Conservation (phyloP, 2,113 vertebrate species). For the Telmatochromis sp. region DNA sequence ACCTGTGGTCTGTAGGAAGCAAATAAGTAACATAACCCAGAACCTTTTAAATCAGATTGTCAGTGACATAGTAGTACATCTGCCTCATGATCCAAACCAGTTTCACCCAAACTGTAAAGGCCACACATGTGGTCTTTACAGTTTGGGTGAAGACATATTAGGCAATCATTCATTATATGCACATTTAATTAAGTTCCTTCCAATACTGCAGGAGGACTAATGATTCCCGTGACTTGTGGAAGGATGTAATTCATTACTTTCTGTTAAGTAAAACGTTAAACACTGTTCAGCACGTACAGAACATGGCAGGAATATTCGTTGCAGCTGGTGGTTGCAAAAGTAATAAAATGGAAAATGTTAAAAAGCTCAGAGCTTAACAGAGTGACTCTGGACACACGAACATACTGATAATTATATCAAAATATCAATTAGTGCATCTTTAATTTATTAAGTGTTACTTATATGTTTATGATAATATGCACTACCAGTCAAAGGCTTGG, state of each 20-base stretch:
- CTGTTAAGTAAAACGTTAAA: not conserved
- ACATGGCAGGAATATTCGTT: fast-evolving
- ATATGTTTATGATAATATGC: not conserved
- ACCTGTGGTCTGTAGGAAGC: not conserved
- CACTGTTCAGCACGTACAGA: not conserved
- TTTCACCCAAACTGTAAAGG: not conserved
- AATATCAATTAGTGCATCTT: not conserved
- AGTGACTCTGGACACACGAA: not conserved
- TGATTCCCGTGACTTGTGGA: not conserved
- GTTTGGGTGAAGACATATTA: not conserved
- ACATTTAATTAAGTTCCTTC: not conserved
- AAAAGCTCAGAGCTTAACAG: not conserved
- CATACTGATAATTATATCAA: not conserved
- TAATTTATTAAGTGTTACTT: not conserved
- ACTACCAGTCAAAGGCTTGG: not conserved
- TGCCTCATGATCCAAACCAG: not conserved
- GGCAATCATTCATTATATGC: not conserved
- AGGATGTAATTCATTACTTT: not conserved
- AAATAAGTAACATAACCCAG: not conserved
- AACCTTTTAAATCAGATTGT: not conserved
- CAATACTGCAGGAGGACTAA: not conserved
- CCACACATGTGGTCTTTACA: not conserved
- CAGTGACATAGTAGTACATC: not conserved
- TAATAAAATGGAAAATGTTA: not conserved
- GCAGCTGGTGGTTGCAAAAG: not conserved